phyloP scores from a whole-genome alignment of 2,113 vertebrate genomes.

The Otus sunia region DNA sequence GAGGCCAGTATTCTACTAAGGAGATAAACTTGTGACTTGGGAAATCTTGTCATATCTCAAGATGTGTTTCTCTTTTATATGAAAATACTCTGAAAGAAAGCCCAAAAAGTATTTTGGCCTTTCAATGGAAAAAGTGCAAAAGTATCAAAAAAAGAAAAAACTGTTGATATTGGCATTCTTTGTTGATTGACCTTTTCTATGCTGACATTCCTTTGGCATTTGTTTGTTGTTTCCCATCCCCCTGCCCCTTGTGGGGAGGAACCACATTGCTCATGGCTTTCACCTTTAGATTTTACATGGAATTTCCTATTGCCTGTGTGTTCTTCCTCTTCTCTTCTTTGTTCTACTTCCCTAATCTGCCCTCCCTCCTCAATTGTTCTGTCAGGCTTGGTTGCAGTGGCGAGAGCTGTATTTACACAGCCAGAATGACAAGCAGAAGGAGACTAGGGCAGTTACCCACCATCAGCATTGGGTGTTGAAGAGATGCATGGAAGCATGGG shows the following conservation, averaged over 20 bases:
- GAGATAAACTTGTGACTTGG: background rate
- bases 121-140: background rate
- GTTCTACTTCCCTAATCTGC: background rate
- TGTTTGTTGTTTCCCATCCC: background rate
- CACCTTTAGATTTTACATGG: background rate
- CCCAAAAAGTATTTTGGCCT: background rate
- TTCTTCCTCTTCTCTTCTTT: background rate
- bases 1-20: background rate
- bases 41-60: background rate
- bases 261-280: background rate
- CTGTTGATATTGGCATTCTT: background rate
- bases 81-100: background rate
- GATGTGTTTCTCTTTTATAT: background rate
- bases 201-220: background rate
- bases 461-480: conserved; percentile 45
- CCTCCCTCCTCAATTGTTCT: background rate
- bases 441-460: conserved; percentile 68
- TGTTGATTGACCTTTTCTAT: background rate
- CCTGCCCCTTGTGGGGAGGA: background rate
- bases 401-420: conserved; percentile 54
- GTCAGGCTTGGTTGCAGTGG: conserved; percentile 85
- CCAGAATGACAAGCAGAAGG: conserved; percentile 62
- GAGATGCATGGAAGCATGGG: conserved; percentile 75
- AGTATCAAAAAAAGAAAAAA: background rate
- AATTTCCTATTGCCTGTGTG: background rate